These are phyloP conservation scores for Eubasilissa splendida DNA, from an alignment of 2,888 invertebrate genomes.

Conservation along the genomic window DNA sequence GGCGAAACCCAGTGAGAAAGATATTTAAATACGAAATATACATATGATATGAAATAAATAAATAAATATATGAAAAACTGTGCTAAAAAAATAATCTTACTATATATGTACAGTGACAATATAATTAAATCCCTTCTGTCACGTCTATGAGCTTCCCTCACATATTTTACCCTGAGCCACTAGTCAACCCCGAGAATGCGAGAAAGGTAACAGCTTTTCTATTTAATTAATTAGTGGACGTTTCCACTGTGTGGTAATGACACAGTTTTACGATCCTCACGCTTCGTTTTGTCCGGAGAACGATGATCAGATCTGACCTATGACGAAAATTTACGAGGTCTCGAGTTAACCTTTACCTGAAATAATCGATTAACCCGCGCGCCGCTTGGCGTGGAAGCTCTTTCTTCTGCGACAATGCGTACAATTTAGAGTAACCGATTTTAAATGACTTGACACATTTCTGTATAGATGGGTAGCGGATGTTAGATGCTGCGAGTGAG, in stretches of 20 bases:
- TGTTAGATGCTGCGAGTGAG: too few species aligned
- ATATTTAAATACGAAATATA: too few species aligned
- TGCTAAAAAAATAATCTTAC: too few species aligned
- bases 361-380: conserved; percentile 14
- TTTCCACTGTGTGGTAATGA: conserved; percentile 17
- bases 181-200: conserved; percentile 15
- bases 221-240: conserved; percentile 33
- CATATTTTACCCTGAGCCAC: conserved; percentile 7
- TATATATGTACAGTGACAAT: too few species aligned
- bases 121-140: too few species aligned
- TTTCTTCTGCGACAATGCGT: too few species aligned
- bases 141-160: background rate
- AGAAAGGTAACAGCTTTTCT: conserved; percentile 24
- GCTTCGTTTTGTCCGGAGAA: conserved; percentile 18
- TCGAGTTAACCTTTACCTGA: conserved; percentile 25
- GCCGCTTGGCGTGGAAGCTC: background rate
- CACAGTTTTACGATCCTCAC: conserved; percentile 27
- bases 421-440: too few species aligned
- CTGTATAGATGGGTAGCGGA: too few species aligned
- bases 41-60: too few species aligned
- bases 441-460: too few species aligned
- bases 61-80: too few species aligned
- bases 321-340: conserved; percentile 35
- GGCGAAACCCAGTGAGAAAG: too few species aligned
- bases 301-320: conserved; percentile 37